These are phyloP conservation scores for Pseudococcus viburni DNA, from an alignment of 2,888 invertebrate species.

Conservation along the genomic window DNA sequence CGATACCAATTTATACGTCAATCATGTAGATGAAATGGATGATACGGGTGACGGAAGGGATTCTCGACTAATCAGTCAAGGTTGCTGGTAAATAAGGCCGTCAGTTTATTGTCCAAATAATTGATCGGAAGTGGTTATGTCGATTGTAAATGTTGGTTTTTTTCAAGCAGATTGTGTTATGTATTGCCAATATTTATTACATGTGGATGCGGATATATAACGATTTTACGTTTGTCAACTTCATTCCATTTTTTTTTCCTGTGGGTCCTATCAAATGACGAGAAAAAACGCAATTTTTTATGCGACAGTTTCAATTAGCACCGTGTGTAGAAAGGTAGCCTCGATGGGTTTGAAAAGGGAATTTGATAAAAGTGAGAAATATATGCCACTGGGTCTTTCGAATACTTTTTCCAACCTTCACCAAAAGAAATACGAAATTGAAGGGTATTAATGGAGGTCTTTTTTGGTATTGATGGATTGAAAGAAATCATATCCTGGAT, in stretches of 20 bases:
- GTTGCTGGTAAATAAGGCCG: slow-evolving; percentile 37
- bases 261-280: neutral
- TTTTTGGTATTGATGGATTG: too few relatives aligned
- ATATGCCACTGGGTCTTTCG: neutral
- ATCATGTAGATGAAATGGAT: slow-evolving; percentile 32
- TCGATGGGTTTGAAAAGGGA: neutral
- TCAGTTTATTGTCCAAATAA: slow-evolving; percentile 41
- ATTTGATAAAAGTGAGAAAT: neutral
- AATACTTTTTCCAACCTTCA: neutral
- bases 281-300: neutral
- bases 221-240: slow-evolving; percentile 15
- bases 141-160: slow-evolving; percentile 40
- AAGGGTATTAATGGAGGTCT: too few relatives aligned
- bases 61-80: slow-evolving; percentile 42
- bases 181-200: neutral
- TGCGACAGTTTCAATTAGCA: neutral
- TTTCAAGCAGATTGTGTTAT: neutral
- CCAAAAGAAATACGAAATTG: too few relatives aligned
- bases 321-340: neutral
- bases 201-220: neutral
- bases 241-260: neutral
- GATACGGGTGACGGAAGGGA: slow-evolving; percentile 37
- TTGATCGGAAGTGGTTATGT: slow-evolving; percentile 42
- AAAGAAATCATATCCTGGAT: too few relatives aligned
- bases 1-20: slow-evolving; percentile 46